Conservation (phyloP, 2,888 invertebrate species). For the Cantharis nigra region DNA sequence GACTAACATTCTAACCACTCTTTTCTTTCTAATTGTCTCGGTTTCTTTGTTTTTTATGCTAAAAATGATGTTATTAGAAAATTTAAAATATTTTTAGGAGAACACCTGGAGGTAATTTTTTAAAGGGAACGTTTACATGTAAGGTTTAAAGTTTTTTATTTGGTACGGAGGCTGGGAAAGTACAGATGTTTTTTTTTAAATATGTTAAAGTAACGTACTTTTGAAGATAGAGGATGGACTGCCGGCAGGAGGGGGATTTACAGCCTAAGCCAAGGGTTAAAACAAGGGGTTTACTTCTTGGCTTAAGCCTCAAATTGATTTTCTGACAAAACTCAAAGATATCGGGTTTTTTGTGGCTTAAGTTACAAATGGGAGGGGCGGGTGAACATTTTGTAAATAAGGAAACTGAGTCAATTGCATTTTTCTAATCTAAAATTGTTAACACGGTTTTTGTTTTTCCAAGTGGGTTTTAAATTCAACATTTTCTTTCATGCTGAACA, state of each 20-base stretch:
- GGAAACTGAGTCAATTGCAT: slow-evolving; percentile 17
- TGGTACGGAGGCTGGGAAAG: not conserved
- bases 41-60: slow-evolving; percentile 16
- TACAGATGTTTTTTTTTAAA: not conserved
- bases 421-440: slow-evolving; percentile 9
- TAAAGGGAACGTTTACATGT: not conserved
- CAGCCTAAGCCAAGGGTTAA: too few species aligned
- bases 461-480: slow-evolving; percentile 16
- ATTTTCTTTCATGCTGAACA: slow-evolving; percentile 51
- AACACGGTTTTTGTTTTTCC: slow-evolving; percentile 10
- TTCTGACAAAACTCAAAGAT: too few species aligned
- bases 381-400: slow-evolving; percentile 1
- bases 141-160: not conserved
- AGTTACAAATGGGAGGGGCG: not conserved
- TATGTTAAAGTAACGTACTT: too few species aligned
- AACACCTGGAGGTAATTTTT: not conserved
- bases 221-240: too few species aligned
- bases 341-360: too few species aligned
- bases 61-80: not conserved
- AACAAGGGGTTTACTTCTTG: too few species aligned
- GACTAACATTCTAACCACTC: slow-evolving; percentile 52
- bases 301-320: too few species aligned
- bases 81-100: not conserved
- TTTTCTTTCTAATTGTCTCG: slow-evolving; percentile 13
- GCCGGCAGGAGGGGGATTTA: too few species aligned